Conservation (phyloP, 2,797 vertebrate species). For the Lophotriccus pileatus region DNA sequence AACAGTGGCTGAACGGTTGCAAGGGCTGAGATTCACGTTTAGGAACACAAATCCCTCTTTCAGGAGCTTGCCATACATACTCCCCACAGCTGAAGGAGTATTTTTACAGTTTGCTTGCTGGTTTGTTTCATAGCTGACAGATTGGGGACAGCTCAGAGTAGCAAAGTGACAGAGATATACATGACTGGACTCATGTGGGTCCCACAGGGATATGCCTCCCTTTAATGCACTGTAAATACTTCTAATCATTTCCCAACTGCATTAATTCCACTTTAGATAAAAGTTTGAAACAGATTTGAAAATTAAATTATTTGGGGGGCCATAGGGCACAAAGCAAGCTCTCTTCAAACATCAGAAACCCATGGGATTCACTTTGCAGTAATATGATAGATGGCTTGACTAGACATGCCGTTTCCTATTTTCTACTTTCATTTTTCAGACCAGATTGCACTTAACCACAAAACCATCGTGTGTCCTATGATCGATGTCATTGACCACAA, state of each 20-base stretch:
- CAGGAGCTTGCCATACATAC: background rate
- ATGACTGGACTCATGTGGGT: slow-evolving; percentile 68
- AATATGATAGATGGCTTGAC: slow-evolving; percentile 69
- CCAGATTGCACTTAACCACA: slow-evolving; percentile 88
- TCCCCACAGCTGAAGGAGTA: slow-evolving; percentile 31
- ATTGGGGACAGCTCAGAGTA: slow-evolving; percentile 75
- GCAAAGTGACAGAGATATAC: slow-evolving; percentile 74
- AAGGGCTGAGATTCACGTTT: slow-evolving; percentile 39
- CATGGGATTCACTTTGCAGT: slow-evolving; percentile 40
- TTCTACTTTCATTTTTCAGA: slow-evolving; percentile 82
- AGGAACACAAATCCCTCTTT: slow-evolving; percentile 41
- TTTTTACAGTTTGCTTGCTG: slow-evolving; percentile 47
- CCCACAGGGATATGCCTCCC: slow-evolving; percentile 75
- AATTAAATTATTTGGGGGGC: slow-evolving; percentile 49
- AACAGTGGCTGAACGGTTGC: background rate
- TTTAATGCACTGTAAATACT: slow-evolving; percentile 78
- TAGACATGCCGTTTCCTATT: slow-evolving; percentile 72
- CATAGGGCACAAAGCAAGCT: slow-evolving; percentile 4
- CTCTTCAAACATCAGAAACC: slow-evolving; percentile 23
- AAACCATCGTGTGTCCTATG: slow-evolving; percentile 91
- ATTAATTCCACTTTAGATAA: slow-evolving; percentile 59
- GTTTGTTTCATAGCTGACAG: slow-evolving; percentile 72
- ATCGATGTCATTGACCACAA: slow-evolving; percentile 94
- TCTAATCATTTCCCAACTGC: slow-evolving; percentile 76
- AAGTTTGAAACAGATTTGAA: slow-evolving; percentile 50